Percentiles rank a stretch among this genome's conserved stretches.
Evolutionary conservation across 2,113 vertebrate genomes (phyloP).

Genomic region (Meriones unguiculatus): DNA sequence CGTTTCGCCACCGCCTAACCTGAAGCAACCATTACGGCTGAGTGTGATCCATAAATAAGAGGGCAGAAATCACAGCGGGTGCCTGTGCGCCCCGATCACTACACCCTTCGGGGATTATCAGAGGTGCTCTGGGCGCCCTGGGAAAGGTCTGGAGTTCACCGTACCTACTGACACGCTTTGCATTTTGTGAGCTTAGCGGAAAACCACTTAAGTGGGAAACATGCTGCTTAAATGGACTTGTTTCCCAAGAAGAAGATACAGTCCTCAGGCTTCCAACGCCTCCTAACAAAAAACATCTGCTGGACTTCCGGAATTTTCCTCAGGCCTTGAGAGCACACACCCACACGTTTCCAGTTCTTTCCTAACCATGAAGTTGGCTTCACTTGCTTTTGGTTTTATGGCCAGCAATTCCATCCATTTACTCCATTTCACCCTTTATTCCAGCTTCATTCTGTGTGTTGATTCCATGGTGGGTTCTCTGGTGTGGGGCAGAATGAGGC

Average conservation of each 20-base stretch:
- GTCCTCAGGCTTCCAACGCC: conserved; percentile 83
- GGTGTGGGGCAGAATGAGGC: background rate
- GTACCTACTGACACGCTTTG: conserved; percentile 74
- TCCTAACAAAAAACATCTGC: conserved; percentile 90
- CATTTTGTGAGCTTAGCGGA: conserved; percentile 80
- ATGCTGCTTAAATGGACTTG: conserved; percentile 85
- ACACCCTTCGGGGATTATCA: conserved; percentile 74
- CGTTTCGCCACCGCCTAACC: background rate
- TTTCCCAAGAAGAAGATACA: conserved; percentile 50
- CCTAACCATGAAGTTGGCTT: conserved; percentile 71
- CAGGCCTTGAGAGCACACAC: conserved; percentile 86
- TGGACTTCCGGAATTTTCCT: conserved; percentile 86
- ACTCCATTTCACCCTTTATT: conserved; percentile 73
- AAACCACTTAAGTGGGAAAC: conserved; percentile 78
- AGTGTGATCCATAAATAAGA: conserved; percentile 70
- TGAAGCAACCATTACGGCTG: background rate
- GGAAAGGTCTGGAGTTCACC: conserved; percentile 69
- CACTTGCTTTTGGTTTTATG: conserved; percentile 69
- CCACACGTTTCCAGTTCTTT: conserved; percentile 80
- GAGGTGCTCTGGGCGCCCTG: conserved; percentile 53
- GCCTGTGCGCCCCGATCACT: conserved; percentile 59
- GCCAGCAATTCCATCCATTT: conserved; percentile 76
- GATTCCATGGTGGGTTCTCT: too few species aligned
- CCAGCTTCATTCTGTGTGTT: background rate
- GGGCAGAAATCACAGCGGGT: background rate